A percentile compares a stretch with the other conserved stretches of the same genome.
These are phyloP conservation scores for Procavia capensis DNA, from an alignment of 2,113 vertebrate genomes.

Conservation along the genomic window DNA sequence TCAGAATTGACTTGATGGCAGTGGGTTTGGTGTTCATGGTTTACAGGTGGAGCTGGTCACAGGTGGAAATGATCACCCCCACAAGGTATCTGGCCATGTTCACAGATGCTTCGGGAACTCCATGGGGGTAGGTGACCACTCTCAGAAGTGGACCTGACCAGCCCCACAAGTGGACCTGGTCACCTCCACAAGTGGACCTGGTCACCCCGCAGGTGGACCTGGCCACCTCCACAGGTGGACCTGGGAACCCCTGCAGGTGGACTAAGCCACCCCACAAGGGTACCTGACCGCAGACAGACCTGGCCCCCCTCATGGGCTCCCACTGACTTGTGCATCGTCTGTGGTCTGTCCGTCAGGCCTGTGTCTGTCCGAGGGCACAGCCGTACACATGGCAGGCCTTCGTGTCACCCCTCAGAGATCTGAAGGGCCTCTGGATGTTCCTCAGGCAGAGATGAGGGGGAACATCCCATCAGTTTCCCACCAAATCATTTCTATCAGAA, in stretches of 20 bases:
- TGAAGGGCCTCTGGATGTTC: neutral
- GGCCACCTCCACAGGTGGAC: neutral
- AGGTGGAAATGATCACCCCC: neutral
- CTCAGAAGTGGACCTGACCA: neutral
- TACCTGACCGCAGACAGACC: neutral
- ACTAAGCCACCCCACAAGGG: too few species aligned
- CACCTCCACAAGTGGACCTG: too few species aligned
- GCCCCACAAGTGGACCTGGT: neutral
- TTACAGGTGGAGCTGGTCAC: too few species aligned
- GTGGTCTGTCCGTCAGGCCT: neutral
- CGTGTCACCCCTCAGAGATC: neutral
- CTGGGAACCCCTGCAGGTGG: neutral
- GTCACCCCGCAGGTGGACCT: neutral
- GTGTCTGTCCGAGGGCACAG: fast-evolving
- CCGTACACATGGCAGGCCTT: fast-evolving
- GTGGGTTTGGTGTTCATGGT: too few species aligned
- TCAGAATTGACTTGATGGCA: too few species aligned
- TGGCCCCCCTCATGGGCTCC: neutral
- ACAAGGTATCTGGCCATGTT: neutral
- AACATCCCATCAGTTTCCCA: neutral
- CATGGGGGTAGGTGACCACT: fast-evolving
- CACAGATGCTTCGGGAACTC: neutral
- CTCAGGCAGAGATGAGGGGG: neutral
- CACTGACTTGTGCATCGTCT: fast-evolving
- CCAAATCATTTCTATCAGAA: neutral